These are phyloP conservation scores for Timema cristinae DNA, from an alignment of 2,888 invertebrate species.

Conservation along the genomic window DNA sequence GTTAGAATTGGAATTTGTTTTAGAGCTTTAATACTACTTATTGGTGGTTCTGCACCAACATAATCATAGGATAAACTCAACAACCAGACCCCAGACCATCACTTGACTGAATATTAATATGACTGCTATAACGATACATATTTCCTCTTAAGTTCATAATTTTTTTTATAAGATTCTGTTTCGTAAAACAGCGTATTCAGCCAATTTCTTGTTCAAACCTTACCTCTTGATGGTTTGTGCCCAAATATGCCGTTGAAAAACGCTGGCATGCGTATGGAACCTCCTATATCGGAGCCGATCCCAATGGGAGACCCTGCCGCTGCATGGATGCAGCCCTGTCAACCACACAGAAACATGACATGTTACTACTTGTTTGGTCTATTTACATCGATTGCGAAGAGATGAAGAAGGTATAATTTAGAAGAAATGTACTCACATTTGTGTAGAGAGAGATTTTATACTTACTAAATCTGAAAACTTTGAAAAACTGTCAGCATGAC, in stretches of 20 bases:
- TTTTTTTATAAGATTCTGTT: no score
- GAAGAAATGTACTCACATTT: no score
- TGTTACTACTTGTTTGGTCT: not conserved
- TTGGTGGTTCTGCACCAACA: no score
- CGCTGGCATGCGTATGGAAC: slow-evolving; percentile 88
- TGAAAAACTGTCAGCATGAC: not conserved
- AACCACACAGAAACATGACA: not conserved
- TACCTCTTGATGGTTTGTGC: slow-evolving; percentile 62
- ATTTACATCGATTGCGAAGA: not conserved
- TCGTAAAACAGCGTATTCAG: no score
- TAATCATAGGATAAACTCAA: no score
- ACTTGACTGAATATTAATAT: no score
- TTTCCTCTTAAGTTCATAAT: no score
- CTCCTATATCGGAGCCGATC: slow-evolving; percentile 84
- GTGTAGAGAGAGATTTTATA: not conserved
- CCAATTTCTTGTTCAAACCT: not conserved
- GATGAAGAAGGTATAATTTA: no score
- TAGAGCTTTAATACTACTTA: no score
- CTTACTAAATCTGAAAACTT: not conserved
- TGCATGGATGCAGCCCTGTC: slow-evolving; percentile 43
- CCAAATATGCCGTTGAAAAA: slow-evolving; percentile 88
- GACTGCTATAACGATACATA: no score
- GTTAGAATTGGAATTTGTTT: no score
- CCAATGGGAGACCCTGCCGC: slow-evolving; percentile 51
- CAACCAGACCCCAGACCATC: no score